Conservation (phyloP, 2,888 invertebrate genomes). For the Spicauda simplicius region DNA sequence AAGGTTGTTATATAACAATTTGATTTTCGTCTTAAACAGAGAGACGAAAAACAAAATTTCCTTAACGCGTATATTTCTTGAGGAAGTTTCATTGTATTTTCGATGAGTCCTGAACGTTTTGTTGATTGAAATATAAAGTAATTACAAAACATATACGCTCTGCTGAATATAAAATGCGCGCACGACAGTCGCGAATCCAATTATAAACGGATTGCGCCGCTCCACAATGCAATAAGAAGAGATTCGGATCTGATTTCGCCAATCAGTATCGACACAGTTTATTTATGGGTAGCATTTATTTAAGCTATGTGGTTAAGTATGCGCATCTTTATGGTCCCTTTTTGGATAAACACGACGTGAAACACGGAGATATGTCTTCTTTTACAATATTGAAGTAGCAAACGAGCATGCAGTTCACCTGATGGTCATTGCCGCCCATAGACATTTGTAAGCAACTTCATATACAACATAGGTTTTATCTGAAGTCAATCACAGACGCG, state of each 20-base stretch:
- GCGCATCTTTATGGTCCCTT: not conserved
- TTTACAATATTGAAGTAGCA: too few species aligned
- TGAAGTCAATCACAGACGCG: too few species aligned
- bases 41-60: too few species aligned
- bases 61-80: too few species aligned
- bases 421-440: too few species aligned
- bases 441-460: too few species aligned
- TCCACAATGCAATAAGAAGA: constrained; percentile 10
- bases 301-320: not conserved
- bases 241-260: constrained; percentile 8
- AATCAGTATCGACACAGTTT: not conserved
- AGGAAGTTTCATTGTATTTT: not conserved
- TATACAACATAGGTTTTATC: too few species aligned
- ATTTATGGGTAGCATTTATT: not conserved
- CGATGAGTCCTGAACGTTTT: not conserved
- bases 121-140: not conserved
- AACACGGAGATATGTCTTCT: too few species aligned
- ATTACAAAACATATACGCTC: not conserved
- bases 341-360: too few species aligned
- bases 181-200: constrained; percentile 9
- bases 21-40: too few species aligned
- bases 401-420: too few species aligned
- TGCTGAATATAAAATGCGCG: not conserved
- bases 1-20: too few species aligned
- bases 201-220: constrained; percentile 9